These are phyloP conservation scores for Lottia gigantea DNA, from an alignment of 2,888 invertebrate genomes.

Conservation along the genomic window DNA sequence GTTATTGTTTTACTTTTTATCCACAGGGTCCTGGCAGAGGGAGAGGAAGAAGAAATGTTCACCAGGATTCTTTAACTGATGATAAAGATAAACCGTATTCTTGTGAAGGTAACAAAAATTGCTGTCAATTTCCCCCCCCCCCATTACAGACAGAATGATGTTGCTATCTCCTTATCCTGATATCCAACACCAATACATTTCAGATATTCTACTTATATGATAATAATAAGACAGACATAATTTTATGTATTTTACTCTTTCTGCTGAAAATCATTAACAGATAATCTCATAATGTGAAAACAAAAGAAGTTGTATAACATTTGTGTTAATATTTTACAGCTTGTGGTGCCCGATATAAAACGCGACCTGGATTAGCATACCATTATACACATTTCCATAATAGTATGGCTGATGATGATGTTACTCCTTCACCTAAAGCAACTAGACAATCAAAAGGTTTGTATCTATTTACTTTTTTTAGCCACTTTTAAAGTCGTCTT, in stretches of 20 bases:
- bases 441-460: slow-evolving; percentile 23
- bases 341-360: slow-evolving; percentile 96
- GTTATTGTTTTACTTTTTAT: background rate
- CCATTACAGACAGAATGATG: too few species aligned
- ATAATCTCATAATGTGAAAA: too few species aligned
- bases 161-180: too few species aligned
- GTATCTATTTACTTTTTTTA: background rate
- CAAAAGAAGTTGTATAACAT: too few species aligned
- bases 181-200: too few species aligned
- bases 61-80: slow-evolving; percentile 47
- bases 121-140: too few species aligned
- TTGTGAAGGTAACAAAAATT: slow-evolving; percentile 81
- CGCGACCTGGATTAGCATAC: slow-evolving; percentile 93
- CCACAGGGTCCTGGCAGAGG: slow-evolving; percentile 53
- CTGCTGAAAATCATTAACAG: too few species aligned
- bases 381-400: slow-evolving; percentile 91
- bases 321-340: slow-evolving; percentile 74
- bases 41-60: slow-evolving; percentile 42
- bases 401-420: slow-evolving; percentile 56
- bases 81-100: slow-evolving; percentile 89
- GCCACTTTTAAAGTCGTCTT: too few species aligned
- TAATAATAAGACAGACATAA: too few species aligned
- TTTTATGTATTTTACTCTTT: too few species aligned
- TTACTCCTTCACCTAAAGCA: slow-evolving; percentile 47
- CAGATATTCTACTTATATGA: too few species aligned